phyloP scores from a whole-genome alignment of 2,113 vertebrate species.

The Rhagologus leucostigma region DNA sequence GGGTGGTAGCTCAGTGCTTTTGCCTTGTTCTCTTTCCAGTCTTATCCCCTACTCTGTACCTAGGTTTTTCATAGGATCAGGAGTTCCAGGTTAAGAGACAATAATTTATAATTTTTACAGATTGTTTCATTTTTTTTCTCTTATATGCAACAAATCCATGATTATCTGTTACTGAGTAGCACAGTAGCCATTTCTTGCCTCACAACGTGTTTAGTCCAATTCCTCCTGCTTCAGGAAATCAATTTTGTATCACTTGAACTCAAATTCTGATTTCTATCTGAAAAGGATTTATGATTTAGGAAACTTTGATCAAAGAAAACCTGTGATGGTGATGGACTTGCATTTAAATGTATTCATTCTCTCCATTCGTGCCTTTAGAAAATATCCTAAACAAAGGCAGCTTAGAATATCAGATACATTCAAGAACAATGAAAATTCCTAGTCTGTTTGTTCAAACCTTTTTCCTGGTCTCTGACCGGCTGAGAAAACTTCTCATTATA shows the following conservation, averaged over 20 bases:
- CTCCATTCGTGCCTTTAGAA: neutral
- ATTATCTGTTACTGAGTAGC: neutral
- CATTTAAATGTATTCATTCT: neutral
- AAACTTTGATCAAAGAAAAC: neutral
- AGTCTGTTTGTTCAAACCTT: neutral
- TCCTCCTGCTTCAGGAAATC: neutral
- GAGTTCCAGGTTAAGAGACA: neutral
- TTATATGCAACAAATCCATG: neutral
- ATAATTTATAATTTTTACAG: neutral
- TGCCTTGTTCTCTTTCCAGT: neutral
- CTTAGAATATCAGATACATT: neutral
- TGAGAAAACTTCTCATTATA: neutral
- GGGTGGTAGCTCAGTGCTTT: neutral
- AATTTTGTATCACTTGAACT: neutral
- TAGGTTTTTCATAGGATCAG: neutral
- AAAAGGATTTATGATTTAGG: neutral
- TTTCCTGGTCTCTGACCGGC: neutral
- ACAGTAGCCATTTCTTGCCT: neutral
- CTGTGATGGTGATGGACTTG: neutral
- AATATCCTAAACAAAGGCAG: neutral
- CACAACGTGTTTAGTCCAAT: neutral
- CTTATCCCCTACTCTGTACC: neutral
- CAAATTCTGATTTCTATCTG: neutral
- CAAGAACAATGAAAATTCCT: neutral
- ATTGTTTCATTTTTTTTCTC: neutral